Base-by-base conservation (phyloP, 2,797 vertebrate genomes). In the Manis javanica region DNA sequence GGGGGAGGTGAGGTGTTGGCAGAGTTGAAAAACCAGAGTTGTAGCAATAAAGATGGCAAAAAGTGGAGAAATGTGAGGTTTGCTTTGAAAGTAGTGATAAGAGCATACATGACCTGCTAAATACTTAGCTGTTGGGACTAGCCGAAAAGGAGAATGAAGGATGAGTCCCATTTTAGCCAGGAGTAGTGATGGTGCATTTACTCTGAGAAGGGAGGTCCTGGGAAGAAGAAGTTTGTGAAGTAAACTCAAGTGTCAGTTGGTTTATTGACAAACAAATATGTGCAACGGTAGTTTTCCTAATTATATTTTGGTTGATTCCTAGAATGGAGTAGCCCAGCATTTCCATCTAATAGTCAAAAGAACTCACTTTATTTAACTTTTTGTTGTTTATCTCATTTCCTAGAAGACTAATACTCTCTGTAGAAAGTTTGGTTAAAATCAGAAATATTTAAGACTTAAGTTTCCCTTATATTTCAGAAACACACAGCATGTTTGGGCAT, bases 1-100 rank as follows among this genome's bases (percentile, higher is more conserved):
- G 3, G 2, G 5, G 5, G 23, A 29, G 3, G 2, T 14, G 5
- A 9, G 3, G 16, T 66, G 51, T 11, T 37, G 7, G 29, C 26
- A 46, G 34, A 7, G 29, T 82, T 68, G 51, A 74, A 77, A 53
- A 83, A 24, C 23, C 4, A 66, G 15, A 31, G 12, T 26, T 12
- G 0, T 57, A 14, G 21, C 8, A 31, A 10, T 59, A 42, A 89
- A 81, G 19, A 37, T 66, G 42, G 8, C 7, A 51, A 74, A 26
- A 89, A n/a, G n/a, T 51, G 12, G 51, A 84, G 55, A 51, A 16
- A 59, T 24, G 29, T 37, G 11, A 49, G 12, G 6, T 88, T 93
- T 34, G 3, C 7, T 74, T 63, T 84, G 24, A 14, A n/a, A 77
- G 21, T 71, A 59, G 2, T 64, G 19, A 46, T 3, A 11, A 69